Conservation (phyloP, 2,888 invertebrate genomes). For the Balanococcus diminutus region DNA sequence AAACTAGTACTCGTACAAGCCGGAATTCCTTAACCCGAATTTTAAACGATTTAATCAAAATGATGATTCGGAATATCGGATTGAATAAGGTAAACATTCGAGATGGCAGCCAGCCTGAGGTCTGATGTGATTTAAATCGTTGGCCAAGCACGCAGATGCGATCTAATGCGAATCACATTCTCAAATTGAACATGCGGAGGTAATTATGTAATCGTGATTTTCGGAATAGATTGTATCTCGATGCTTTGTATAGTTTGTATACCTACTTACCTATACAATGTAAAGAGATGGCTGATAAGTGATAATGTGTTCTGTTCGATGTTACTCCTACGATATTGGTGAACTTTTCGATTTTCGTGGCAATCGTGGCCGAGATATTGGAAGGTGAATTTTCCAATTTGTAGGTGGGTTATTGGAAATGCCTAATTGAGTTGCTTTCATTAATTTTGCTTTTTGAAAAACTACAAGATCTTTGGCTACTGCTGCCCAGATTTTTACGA, state of each 20-base stretch:
- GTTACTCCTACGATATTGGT: background rate
- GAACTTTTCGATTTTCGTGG: background rate
- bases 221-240: background rate
- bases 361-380: background rate
- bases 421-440: too few relatives aligned
- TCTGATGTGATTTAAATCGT: background rate
- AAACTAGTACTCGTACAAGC: background rate
- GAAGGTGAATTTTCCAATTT: background rate
- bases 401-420: background rate
- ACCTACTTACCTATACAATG: background rate
- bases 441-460: too few relatives aligned
- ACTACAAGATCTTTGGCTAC: too few relatives aligned
- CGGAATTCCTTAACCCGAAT: background rate
- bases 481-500: too few relatives aligned
- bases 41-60: background rate
- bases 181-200: background rate
- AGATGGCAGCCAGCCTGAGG: background rate
- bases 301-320: background rate
- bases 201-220: background rate
- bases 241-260: background rate
- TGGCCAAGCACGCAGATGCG: background rate
- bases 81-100: background rate
- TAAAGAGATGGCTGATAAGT: background rate
- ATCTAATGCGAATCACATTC: background rate
- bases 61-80: background rate